These are phyloP conservation scores for Macropis europaea DNA, from an alignment of 2,888 invertebrate species.

Conservation along the genomic window DNA sequence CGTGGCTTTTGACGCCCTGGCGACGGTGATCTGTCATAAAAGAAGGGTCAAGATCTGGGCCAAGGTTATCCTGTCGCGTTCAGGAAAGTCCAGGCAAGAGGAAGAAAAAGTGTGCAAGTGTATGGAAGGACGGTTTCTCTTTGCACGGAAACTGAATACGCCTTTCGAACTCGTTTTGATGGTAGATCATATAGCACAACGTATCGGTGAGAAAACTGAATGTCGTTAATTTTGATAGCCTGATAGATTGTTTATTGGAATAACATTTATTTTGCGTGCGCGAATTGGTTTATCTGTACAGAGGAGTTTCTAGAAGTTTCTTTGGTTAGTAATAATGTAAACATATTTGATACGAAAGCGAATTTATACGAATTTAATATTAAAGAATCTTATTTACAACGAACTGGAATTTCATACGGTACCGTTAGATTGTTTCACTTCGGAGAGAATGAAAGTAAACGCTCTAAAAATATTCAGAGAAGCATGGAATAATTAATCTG, in stretches of 20 bases:
- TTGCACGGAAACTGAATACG: conserved; percentile 38
- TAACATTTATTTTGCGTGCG: too few species aligned
- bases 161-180: conserved; percentile 36
- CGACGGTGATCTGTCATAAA: conserved; percentile 25
- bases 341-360: background rate
- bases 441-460: too few species aligned
- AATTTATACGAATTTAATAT: too few species aligned
- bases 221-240: background rate
- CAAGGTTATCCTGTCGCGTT: conserved; percentile 54
- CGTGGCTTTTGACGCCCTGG: conserved; percentile 8
- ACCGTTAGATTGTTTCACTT: too few species aligned
- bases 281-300: too few species aligned
- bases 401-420: too few species aligned
- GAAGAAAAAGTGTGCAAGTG: conserved; percentile 26
- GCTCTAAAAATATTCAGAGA: too few species aligned
- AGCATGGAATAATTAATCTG: too few species aligned
- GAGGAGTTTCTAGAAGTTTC: conserved; percentile 1
- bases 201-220: conserved; percentile 5
- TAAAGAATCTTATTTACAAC: too few species aligned
- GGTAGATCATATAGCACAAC: background rate
- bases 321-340: background rate
- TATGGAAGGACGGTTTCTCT: conserved; percentile 35
- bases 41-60: conserved; percentile 65
- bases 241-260: too few species aligned
- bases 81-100: conserved; percentile 11